Evolutionary conservation across 2,797 vertebrate genomes (phyloP).

Genomic region (Melanotaenia maccullochi): DNA sequence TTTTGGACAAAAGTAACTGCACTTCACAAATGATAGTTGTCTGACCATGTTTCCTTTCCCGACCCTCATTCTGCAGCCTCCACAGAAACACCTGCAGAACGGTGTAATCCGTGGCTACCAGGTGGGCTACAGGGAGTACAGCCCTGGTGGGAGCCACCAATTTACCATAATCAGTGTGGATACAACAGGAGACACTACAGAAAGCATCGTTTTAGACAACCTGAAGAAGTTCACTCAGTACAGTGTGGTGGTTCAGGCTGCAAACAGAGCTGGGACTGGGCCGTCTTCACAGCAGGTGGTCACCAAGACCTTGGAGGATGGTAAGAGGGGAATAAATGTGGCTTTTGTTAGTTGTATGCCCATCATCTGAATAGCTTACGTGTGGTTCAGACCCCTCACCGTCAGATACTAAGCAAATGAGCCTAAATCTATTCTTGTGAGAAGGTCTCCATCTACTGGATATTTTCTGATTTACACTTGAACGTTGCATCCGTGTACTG

Average conservation of each 20-base stretch:
- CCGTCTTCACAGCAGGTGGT: constrained; percentile 98
- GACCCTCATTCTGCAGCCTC: constrained; percentile 82
- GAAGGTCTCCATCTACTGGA: constrained; percentile 64
- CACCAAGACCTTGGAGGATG: constrained; percentile 95
- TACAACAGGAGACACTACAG: constrained; percentile 92
- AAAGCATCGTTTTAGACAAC: constrained; percentile 93
- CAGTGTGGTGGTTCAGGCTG: constrained; percentile 97
- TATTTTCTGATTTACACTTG: constrained; percentile 22
- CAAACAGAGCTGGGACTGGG: constrained; percentile 95
- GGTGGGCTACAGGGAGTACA: constrained; percentile 97
- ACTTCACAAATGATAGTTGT: neutral
- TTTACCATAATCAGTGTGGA: constrained; percentile 97
- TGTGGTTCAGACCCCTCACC: neutral
- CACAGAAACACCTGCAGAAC: constrained; percentile 95
- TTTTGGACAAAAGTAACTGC: neutral
- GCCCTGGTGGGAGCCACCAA: constrained; percentile 94
- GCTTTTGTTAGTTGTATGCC: constrained; percentile 1
- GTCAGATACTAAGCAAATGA: neutral
- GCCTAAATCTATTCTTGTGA: constrained; percentile 11
- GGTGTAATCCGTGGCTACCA: constrained; percentile 98
- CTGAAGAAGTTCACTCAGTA: constrained; percentile 99
- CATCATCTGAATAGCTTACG: neutral
- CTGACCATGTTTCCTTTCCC: neutral
- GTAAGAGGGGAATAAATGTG: constrained; percentile 71
- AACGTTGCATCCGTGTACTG: neutral